Evolutionary conservation across 1,140 invertebrate species (phyloP), one percentile per base, ranked within the genome.

Genomic region (Ditylenchus dipsaci): DNA sequence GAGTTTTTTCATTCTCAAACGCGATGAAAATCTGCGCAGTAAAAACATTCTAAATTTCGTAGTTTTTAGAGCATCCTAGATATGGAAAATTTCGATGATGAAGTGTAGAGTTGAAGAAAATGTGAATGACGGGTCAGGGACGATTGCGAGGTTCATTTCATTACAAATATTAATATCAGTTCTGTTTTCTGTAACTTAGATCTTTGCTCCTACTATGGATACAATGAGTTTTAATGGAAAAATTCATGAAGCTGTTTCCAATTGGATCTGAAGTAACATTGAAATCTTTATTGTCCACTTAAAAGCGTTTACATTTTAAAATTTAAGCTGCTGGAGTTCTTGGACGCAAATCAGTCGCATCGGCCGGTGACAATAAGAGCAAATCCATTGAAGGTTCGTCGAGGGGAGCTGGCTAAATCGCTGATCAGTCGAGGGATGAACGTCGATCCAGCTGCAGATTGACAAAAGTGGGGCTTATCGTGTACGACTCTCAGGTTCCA

Each of bases 381-480:
- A 3, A 99, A 98, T 78, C 95, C 91, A 66, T 86, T 98, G 13
- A 98, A 97, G 87, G 95, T 93, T 0, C 87, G 94, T 72, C 86
- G 94, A 72, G 86, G 92, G 59, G 94, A 97, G 85, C 86, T 98
- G 29, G 94, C 94, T 19, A 91, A 94, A 78, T 87, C 88, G 76
- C 61, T 86, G 97, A 97, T 98, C 45, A 91, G 91, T 80, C 87
- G 94, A 77, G 95, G 95, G 42, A 93, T 97, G 0, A 99, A 99
- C 88, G 86, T 99, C 60, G 95, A 99, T 86, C 94, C 95, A 0
- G 87, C 98, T 73, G 94, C 92, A 1, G 93, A 96, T 84, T 95
- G 96, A 93, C 93, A 29, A 97, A 96, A 88, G 91, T 98, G 57
- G 96, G 96, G 29, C 86, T 99, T 26, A 92, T 98, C 9, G 88